A percentile compares a stretch with the other conserved stretches of the same genome.
Conservation (phyloP, 2,113 vertebrate genomes). For the Muntiacus reevesi region DNA sequence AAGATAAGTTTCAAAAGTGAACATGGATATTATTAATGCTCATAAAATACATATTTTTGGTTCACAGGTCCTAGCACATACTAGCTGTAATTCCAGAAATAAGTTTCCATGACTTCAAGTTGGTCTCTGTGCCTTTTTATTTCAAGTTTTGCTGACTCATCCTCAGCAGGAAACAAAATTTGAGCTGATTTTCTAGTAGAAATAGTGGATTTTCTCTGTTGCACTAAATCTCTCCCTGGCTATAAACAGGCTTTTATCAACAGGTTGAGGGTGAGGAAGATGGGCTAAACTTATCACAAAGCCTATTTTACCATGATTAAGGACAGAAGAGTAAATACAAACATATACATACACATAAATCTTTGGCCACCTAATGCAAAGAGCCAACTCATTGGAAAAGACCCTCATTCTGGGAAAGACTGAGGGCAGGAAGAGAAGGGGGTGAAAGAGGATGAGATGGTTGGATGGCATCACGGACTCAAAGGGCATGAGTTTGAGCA, state of each 20-base stretch:
- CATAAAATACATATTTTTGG: background rate
- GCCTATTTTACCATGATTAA: background rate
- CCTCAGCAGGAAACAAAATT: background rate
- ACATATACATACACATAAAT: background rate
- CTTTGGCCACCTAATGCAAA: background rate
- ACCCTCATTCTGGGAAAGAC: background rate
- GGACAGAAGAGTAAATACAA: background rate
- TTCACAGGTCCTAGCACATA: background rate
- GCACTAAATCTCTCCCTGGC: background rate
- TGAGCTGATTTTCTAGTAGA: background rate
- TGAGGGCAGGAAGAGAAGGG: background rate
- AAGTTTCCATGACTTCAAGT: background rate
- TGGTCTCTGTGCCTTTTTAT: background rate
- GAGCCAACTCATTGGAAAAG: background rate
- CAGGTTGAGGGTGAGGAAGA: background rate
- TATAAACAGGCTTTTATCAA: background rate
- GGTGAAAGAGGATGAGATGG: background rate
- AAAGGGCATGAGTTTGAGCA: background rate
- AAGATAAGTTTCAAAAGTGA: conserved; percentile 23
- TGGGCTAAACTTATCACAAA: background rate
- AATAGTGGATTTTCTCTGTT: background rate
- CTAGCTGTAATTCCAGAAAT: background rate
- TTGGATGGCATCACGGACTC: background rate
- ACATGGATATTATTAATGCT: background rate
- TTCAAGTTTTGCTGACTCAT: conserved; percentile 16